Base-by-base conservation (phyloP, 2,888 invertebrate genomes). In the Orthosia gothica region DNA sequence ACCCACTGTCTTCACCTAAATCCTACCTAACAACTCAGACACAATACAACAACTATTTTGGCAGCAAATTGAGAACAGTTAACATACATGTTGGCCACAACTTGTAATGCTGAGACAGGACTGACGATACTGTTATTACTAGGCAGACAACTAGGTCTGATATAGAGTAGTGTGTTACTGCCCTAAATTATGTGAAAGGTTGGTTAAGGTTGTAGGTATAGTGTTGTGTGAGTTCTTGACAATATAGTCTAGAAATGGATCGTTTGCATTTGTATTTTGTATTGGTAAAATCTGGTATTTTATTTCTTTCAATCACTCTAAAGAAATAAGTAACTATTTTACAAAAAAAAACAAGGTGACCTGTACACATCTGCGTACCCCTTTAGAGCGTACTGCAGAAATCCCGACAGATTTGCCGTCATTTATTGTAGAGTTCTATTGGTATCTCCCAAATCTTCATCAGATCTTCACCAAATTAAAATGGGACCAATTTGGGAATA, bases 1-100 rank as follows among this genome's bases (percentile, higher is more conserved):
- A 45, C 54, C 12, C 50, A 32, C 20, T 50, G 54, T 57, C 50
- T 52, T 32, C 58, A 26, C 45, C 58, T 61, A 68, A 69, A 62
- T 58, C 57, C 18, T 52, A 32, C 64, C 70, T 50, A 5, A 15
- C 82, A 47, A 55, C 49, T 40, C 58, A 67, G 52, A 70, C 65
- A 63, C 62, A 78, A 63, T 26, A 83, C 74, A 63, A 73, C 69
- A 52, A 79, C 81, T 63, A 49, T 79, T 79, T 73, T 66, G 65
- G 64, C 83, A 83, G n/a, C 66, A 81, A 57, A 81, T 81, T 79
- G 63, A 73, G 58, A 47, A 63, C 63, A 58, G 47, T 70, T 62
- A 79, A 66, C 68, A 54, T 23, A 63, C 20, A 61, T 16, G 26
- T 63, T 50, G 50, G n/a, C 66, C 79, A 67, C 63, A 70, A 73